Evolutionary conservation across 2,113 vertebrate genomes (phyloP).

Genomic region (Acrocephalus arundinaceus): DNA sequence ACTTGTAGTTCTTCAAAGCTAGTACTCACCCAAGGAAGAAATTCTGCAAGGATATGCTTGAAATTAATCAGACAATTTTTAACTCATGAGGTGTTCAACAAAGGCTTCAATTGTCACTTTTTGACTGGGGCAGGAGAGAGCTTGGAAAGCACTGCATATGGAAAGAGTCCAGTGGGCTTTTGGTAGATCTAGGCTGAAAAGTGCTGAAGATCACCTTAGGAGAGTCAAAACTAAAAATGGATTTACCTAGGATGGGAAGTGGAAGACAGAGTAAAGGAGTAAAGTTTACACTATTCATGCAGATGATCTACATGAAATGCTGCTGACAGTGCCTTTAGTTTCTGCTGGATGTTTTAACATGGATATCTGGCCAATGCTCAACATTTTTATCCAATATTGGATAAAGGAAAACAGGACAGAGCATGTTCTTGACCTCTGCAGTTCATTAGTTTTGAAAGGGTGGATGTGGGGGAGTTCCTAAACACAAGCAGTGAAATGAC

Average conservation of each 20-base stretch:
- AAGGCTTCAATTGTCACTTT: neutral
- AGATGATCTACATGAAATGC: neutral
- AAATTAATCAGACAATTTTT: neutral
- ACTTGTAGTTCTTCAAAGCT: neutral
- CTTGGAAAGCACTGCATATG: neutral
- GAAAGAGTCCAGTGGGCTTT: neutral
- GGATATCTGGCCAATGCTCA: neutral
- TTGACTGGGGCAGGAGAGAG: neutral
- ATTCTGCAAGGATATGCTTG: neutral
- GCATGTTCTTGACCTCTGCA: neutral
- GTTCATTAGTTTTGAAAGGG: neutral
- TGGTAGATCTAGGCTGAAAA: neutral
- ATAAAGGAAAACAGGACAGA: neutral
- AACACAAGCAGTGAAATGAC: neutral
- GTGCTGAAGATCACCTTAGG: neutral
- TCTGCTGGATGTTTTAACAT: neutral
- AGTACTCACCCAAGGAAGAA: neutral
- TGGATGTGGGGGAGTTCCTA: neutral
- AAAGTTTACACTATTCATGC: neutral
- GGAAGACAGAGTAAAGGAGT: neutral
- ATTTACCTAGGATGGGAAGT: neutral
- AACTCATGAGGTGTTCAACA: neutral
- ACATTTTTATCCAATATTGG: neutral
- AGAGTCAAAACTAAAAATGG: neutral
- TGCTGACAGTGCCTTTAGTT: neutral